Conservation (phyloP, 2,797 vertebrate species). For the Catharus ustulatus region DNA sequence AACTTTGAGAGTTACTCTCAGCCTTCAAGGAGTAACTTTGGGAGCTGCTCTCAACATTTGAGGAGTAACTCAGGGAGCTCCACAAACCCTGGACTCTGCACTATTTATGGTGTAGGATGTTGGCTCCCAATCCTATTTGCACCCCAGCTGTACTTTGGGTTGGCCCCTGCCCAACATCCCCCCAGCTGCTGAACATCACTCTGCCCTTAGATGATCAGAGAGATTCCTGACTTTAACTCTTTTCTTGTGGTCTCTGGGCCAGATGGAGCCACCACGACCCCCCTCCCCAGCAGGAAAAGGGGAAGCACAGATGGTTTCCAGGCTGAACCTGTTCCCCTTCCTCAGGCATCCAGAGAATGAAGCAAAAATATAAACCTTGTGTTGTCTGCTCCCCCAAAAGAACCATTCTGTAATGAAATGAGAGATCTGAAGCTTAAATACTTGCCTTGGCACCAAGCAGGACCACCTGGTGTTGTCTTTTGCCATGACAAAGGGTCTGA, state of each 20-base stretch:
- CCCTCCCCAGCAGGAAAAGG: neutral
- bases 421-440: neutral
- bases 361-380: neutral
- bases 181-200: neutral
- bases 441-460: neutral
- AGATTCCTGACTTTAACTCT: neutral
- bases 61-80: neutral
- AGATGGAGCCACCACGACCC: neutral
- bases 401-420: rapidly evolving
- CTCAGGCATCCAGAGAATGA: rapidly evolving
- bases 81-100: rapidly evolving
- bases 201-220: neutral
- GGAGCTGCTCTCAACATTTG: rapidly evolving
- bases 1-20: rapidly evolving
- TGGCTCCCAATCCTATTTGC: neutral
- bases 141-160: neutral
- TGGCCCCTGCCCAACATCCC: neutral
- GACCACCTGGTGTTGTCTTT: neutral
- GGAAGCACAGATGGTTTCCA: neutral
- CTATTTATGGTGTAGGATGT: rapidly evolving
- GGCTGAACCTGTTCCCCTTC: neutral
- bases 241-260: neutral
- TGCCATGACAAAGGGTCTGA: neutral
- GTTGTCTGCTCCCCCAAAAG: neutral
- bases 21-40: rapidly evolving